Percentiles rank a stretch among this genome's conserved stretches.
Evolutionary conservation across 2,888 invertebrate genomes (phyloP).

Genomic region (Luperina nickerlii): DNA sequence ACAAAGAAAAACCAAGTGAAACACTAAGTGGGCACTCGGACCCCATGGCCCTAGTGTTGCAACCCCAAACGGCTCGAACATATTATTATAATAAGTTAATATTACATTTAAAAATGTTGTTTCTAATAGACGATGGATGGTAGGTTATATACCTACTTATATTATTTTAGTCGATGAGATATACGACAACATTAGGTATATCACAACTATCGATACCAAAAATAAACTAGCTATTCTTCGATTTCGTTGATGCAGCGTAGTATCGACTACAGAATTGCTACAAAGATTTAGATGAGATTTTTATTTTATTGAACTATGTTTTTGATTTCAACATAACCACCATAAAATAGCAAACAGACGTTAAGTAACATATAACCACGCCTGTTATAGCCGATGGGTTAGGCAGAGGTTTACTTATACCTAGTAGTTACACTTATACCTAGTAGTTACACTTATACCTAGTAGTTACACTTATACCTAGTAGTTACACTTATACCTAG

Average conservation of each 20-base stretch:
- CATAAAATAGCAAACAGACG: background rate
- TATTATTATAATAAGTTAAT: background rate
- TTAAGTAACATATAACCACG: background rate
- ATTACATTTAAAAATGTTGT: background rate
- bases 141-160: background rate
- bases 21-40: no score
- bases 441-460: no score
- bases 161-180: background rate
- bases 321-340: background rate
- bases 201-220: slow-evolving; percentile 7
- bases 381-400: background rate
- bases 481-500: no score
- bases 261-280: background rate
- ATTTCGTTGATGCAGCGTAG: background rate
- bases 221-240: slow-evolving; percentile 10
- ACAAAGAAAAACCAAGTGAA: no score
- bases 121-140: background rate
- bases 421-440: no score
- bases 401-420: background rate
- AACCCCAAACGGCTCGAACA: no score
- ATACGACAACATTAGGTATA: background rate
- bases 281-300: background rate
- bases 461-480: no score
- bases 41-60: no score
- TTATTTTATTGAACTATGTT: background rate